These are phyloP conservation scores for Coronaproctus castanopsis DNA, from an alignment of 2,888 invertebrate genomes.

Conservation along the genomic window DNA sequence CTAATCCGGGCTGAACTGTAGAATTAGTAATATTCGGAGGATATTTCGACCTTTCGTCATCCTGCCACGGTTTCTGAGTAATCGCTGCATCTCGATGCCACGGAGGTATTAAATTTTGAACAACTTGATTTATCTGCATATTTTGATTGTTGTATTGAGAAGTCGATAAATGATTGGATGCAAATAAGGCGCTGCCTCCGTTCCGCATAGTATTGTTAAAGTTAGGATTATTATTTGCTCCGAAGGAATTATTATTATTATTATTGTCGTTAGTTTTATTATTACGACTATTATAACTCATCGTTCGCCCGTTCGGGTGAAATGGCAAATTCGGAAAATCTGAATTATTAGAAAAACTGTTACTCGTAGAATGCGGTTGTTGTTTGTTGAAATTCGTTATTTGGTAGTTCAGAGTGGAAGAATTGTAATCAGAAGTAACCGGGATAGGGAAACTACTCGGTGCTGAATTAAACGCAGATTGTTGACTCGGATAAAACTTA, in stretches of 20 bases:
- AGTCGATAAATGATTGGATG: not conserved
- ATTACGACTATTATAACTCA: not conserved
- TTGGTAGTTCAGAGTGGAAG: not conserved
- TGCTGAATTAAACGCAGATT: not conserved
- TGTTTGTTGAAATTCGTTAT: not conserved
- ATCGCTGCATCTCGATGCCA: not conserved
- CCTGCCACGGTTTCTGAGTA: not conserved
- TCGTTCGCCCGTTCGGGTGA: not conserved
- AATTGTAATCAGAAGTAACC: not conserved
- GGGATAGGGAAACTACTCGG: not conserved
- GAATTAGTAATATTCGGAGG: not conserved
- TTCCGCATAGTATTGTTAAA: too few relatives aligned
- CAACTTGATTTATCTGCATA: too few relatives aligned
- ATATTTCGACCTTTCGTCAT: not conserved
- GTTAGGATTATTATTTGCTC: not conserved
- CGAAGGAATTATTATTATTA: not conserved
- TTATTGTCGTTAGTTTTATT: not conserved
- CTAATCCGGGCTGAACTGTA: too few relatives aligned
- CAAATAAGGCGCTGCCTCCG: not conserved
- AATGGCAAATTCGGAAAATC: not conserved
- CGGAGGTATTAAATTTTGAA: not conserved
- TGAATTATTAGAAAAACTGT: not conserved
- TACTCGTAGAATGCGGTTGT: not conserved
- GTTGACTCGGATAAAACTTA: not conserved
- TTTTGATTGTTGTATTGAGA: not conserved